Base-by-base conservation (phyloP, 2,888 invertebrate species). In the Nephrotoma flavescens region DNA sequence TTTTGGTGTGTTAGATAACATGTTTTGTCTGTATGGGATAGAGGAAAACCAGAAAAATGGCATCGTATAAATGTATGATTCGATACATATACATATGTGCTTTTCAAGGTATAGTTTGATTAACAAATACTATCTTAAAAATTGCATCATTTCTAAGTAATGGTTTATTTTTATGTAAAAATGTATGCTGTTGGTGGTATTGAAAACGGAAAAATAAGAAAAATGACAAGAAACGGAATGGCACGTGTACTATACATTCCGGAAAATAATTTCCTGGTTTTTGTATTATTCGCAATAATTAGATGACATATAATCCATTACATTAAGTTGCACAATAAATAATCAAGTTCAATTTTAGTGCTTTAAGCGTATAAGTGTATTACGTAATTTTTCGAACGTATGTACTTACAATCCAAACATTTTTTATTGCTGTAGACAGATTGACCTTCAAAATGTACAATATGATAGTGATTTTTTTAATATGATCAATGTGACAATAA, bases 211-310 rank as follows among this genome's bases (percentile, higher is more conserved):
- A 2, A 71, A 84, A 42, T 15, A 84, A 42, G 84, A 42, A 42
- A 42, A 84, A n/a, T 84, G 42, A 42, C 7, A 84, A 42, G 84
- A 84, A 84, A 42, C 7, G 41, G 42, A 84, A 42, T 84, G 84
- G 84, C 84, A 84, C 84, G 84, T 84, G 84, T 42, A 84, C 12
- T 11, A 15, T 84, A 84, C 15, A 42, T 42, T 84, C 84, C 84
- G 84, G 84, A 84, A 84, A 84, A 84, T 84, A 84, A 84, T 84
- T 84, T 84, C 84, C 84, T 84, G 84, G 6, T 84, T 84, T 84
- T 42, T 84, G n/a, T 71, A 57, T 19, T 19, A 9, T 57, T 57
- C 15, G 15, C 44, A 52, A 15, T 15, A 52, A 19, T 52, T 52
- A 52, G 52, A 52, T 19, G 15, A 52, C 15, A 52, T 52, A 6